phyloP scores from a whole-genome alignment of 2,888 invertebrate species.

The Platycheirus albimanus region DNA sequence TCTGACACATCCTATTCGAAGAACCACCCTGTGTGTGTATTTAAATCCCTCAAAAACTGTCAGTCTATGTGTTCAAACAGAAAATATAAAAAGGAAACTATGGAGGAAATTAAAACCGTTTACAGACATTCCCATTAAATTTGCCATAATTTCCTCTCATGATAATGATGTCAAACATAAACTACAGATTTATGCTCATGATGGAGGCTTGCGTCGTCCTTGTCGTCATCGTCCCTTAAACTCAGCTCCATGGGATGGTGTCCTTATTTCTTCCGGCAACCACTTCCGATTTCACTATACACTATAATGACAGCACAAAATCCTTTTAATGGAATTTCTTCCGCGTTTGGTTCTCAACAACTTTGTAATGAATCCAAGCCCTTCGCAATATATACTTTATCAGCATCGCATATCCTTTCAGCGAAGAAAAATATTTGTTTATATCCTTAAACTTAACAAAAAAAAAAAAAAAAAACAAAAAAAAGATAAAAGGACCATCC shows the following conservation, averaged over 20 bases:
- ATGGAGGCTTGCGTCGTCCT: conserved; percentile 20
- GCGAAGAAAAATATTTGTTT: background rate
- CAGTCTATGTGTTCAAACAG: background rate
- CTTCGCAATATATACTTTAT: conserved; percentile 3
- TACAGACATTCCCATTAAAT: conserved; percentile 59
- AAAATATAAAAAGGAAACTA: conserved; percentile 28
- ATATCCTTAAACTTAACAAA: no score
- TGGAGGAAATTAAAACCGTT: conserved; percentile 69
- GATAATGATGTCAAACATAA: conserved; percentile 62
- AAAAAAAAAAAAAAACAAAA: no score
- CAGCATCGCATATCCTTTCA: conserved; percentile 3
- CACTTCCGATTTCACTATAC: conserved; percentile 2
- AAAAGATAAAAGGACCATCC: background rate
- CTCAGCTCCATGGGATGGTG: background rate
- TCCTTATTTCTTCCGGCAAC: background rate
- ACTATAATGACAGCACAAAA: conserved; percentile 3
- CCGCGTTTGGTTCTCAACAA: conserved; percentile 8
- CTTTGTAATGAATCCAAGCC: conserved; percentile 17
- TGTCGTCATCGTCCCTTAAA: background rate
- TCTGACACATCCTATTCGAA: no score
- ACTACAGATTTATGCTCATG: conserved; percentile 53
- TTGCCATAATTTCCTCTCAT: conserved; percentile 65
- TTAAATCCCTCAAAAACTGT: no score
- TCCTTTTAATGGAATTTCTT: conserved; percentile 28
- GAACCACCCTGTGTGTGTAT: no score